A percentile compares a stretch with the other conserved stretches of the same genome.
Conservation (phyloP, 1,140 invertebrate genomes). For the Mamestra configurata region DNA sequence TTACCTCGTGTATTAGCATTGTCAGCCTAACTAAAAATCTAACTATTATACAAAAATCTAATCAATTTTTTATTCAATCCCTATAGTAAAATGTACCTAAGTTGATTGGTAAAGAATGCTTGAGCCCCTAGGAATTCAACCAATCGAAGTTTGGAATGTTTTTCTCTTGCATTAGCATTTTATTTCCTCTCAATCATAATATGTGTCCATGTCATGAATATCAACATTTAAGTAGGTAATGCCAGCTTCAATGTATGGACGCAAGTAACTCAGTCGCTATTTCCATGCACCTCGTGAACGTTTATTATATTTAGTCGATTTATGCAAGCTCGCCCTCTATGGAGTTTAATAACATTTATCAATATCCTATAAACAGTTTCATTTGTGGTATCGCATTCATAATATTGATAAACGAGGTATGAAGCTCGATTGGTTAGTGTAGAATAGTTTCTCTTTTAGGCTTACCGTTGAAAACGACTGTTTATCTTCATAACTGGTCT, state of each 20-base stretch:
- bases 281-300: not conserved
- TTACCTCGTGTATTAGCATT: too few species aligned
- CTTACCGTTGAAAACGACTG: constrained; percentile 6
- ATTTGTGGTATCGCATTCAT: constrained; percentile 31
- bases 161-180: too few species aligned
- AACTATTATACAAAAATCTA: too few species aligned
- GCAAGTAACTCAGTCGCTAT: not conserved
- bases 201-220: not conserved
- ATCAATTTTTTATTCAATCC: too few species aligned
- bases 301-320: constrained; percentile 41
- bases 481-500: not conserved
- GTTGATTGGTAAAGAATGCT: too few species aligned
- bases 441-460: constrained; percentile 32
- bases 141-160: too few species aligned
- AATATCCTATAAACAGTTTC: constrained; percentile 56
- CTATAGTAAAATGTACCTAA: too few species aligned
- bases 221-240: constrained; percentile 22
- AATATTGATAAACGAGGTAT: constrained; percentile 45
- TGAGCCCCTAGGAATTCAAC: too few species aligned
- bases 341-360: constrained; percentile 60
- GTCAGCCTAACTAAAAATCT: too few species aligned
- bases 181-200: not conserved
- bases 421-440: constrained; percentile 25
- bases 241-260: not conserved
- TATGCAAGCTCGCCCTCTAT: constrained; percentile 54